Conservation (phyloP, 1,140 invertebrate species). For the Microplitis mediator region DNA sequence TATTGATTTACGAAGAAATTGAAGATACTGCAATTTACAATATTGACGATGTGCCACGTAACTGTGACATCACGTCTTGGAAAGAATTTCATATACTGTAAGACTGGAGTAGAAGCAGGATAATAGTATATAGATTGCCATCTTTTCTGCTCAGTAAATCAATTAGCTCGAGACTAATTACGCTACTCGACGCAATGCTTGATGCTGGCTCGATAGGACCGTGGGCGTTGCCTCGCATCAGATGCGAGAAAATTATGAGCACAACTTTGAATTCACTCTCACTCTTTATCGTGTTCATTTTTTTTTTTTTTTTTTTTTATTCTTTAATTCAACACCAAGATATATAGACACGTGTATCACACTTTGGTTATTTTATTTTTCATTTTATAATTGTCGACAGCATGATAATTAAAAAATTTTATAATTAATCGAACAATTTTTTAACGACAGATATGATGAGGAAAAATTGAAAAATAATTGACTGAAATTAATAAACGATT, state of each 20-base stretch:
- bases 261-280: not conserved
- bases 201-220: slow-evolving; percentile 25
- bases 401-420: too few species aligned
- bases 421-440: too few species aligned
- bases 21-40: too few species aligned
- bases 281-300: not conserved
- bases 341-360: too few species aligned
- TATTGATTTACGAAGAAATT: too few species aligned
- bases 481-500: too few species aligned
- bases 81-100: not conserved
- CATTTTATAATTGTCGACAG: too few species aligned
- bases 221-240: slow-evolving; percentile 24
- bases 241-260: slow-evolving; percentile 24
- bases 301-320: not conserved
- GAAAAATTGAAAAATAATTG: too few species aligned
- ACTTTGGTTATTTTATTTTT: too few species aligned
- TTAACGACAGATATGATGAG: too few species aligned
- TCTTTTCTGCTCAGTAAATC: slow-evolving; percentile 16
- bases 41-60: too few species aligned
- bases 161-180: slow-evolving; percentile 30
- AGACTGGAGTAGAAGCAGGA: not conserved
- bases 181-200: slow-evolving; percentile 17
- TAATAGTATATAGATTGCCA: not conserved
- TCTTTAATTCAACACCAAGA: not conserved
- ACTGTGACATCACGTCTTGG: too few species aligned